phyloP scores from a whole-genome alignment of 2,888 invertebrate species.

The Zhuqinia jingwanae region DNA sequence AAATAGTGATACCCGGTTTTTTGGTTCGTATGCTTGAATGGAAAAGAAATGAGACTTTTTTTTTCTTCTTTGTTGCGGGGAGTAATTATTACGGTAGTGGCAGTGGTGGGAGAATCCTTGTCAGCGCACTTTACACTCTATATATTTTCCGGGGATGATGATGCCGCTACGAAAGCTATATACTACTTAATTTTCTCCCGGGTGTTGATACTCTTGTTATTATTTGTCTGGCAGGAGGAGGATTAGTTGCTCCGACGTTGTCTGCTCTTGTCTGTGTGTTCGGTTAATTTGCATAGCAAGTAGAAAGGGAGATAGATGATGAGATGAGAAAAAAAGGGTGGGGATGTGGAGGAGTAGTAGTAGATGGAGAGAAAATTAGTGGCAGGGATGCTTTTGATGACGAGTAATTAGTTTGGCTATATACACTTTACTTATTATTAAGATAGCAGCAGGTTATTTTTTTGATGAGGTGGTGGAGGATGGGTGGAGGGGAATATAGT shows the following conservation, averaged over 20 bases:
- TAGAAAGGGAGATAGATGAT: neutral
- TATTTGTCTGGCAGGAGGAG: conserved; percentile 15
- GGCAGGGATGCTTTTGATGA: conserved; percentile 26
- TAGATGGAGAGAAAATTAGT: conserved; percentile 18
- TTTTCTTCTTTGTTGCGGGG: conserved; percentile 37
- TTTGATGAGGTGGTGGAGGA: neutral
- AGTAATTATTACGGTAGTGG: conserved; percentile 9
- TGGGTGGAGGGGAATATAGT: neutral
- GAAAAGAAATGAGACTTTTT: conserved; percentile 43
- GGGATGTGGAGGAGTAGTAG: neutral
- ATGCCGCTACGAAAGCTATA: too few relatives aligned
- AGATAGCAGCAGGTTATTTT: neutral
- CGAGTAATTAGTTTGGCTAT: conserved; percentile 10
- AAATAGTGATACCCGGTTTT: conserved; percentile 42
- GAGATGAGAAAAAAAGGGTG: conserved; percentile 8
- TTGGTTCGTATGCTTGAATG: conserved; percentile 32
- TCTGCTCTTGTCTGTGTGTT: neutral
- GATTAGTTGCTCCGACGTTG: conserved; percentile 30
- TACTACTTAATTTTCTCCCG: conserved; percentile 47
- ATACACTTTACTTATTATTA: neutral
- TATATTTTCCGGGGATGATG: neutral
- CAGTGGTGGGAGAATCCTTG: neutral
- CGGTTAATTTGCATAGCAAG: conserved; percentile 61
- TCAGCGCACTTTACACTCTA: conserved; percentile 10
- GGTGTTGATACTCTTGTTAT: conserved; percentile 6